phyloP scores from a whole-genome alignment of 2,797 vertebrate genomes.

The Argentina silus region DNA sequence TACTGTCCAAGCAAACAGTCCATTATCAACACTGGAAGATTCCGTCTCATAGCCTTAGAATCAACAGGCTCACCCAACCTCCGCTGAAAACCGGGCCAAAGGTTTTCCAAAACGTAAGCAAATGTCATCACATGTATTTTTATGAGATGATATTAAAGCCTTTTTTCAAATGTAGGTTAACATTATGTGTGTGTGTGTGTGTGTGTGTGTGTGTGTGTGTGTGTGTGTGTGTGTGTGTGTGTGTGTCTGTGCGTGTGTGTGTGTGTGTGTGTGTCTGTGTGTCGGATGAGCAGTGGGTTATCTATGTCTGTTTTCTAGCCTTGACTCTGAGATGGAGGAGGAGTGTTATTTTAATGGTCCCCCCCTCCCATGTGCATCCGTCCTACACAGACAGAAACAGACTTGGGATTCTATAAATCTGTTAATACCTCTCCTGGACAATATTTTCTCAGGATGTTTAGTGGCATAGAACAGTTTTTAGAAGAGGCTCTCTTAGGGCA shows the following conservation, averaged over 20 bases:
- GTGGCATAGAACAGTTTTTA: constrained; percentile 37
- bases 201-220: not conserved
- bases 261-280: not conserved
- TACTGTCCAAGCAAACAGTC: constrained; percentile 76
- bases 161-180: not conserved
- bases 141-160: not conserved
- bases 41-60: constrained; percentile 29
- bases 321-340: constrained; percentile 15
- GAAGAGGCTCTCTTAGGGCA: constrained; percentile 34
- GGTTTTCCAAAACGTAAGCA: constrained; percentile 39
- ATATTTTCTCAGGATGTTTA: constrained; percentile 52
- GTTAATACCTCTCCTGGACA: constrained; percentile 53
- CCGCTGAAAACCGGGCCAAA: constrained; percentile 52
- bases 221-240: not conserved
- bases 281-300: constrained; percentile 9
- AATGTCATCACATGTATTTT: constrained; percentile 41
- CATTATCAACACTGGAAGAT: constrained; percentile 62
- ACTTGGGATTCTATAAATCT: constrained; percentile 60
- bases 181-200: not conserved
- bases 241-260: constrained; percentile 12
- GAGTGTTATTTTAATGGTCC: constrained; percentile 22
- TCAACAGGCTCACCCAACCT: constrained; percentile 58
- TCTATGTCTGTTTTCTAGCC: constrained; percentile 27
- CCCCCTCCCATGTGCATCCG: constrained; percentile 1
- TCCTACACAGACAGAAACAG: constrained; percentile 17